phyloP scores from a whole-genome alignment of 2,113 vertebrate genomes.

The Heteronetta atricapilla region DNA sequence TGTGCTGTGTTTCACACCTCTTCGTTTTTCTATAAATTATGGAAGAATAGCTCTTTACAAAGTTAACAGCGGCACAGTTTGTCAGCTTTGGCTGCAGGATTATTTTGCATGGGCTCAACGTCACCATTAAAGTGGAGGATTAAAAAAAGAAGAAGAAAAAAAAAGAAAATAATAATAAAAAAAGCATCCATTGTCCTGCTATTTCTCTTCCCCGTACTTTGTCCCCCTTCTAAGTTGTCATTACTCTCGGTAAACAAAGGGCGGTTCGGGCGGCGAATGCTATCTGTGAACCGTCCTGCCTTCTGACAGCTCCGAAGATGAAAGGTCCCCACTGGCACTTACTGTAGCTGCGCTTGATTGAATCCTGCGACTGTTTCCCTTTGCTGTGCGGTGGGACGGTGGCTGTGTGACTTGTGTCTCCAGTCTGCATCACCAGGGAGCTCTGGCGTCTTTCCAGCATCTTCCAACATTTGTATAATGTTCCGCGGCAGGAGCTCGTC shows the following conservation, averaged over 20 bases:
- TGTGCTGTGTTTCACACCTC: not conserved
- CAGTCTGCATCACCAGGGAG: not conserved
- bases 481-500: not conserved
- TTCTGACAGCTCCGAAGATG: conserved; percentile 36
- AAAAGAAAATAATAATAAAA: not conserved
- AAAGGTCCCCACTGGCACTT: not conserved
- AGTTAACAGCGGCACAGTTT: conserved; percentile 20
- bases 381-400: not conserved
- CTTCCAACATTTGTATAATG: not conserved
- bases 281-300: not conserved
- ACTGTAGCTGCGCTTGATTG: not conserved
- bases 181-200: not conserved
- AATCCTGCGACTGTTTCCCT: not conserved
- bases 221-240: not conserved
- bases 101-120: not conserved
- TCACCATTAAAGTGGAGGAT: not conserved
- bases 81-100: conserved; percentile 13
- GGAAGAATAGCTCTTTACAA: conserved; percentile 19
- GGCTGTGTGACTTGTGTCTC: not conserved
- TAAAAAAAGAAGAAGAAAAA: not conserved
- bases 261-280: not conserved
- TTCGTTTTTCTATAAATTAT: conserved; percentile 21
- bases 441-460: conserved; percentile 44
- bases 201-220: not conserved
- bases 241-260: conserved; percentile 17